Percentiles rank a stretch among this genome's conserved stretches.
phyloP scores from a whole-genome alignment of 2,797 vertebrate species.

The Iguana delicatissima region DNA sequence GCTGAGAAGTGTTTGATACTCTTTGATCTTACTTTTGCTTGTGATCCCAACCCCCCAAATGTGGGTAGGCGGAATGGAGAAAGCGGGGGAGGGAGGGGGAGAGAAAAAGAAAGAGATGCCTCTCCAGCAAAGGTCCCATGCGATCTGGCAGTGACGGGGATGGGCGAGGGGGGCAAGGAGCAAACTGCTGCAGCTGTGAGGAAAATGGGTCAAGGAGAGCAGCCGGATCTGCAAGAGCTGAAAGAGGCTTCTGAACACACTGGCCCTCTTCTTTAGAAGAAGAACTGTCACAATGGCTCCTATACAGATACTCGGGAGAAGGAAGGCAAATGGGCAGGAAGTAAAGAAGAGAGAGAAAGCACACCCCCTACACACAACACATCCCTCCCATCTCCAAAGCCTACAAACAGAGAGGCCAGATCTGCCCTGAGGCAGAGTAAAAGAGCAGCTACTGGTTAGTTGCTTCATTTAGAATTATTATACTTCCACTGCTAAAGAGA shows the following conservation, averaged over 20 bases:
- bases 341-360: not conserved
- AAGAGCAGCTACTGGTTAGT: not conserved
- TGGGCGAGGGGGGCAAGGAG: not conserved
- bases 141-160: not conserved
- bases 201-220: constrained; percentile 31
- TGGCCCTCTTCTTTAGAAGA: not conserved
- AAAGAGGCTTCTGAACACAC: not conserved
- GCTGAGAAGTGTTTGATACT: too few relatives aligned
- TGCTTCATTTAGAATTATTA: too few relatives aligned
- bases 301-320: not conserved
- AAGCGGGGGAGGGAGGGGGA: not conserved
- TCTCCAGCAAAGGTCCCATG: not conserved
- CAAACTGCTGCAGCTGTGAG: constrained; percentile 11
- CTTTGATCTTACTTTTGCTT: not conserved
- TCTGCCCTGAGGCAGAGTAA: not conserved
- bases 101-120: not conserved
- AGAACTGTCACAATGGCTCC: not conserved
- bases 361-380: too few relatives aligned
- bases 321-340: not conserved
- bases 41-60: too few relatives aligned
- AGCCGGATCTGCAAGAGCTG: constrained; percentile 10
- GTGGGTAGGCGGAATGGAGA: not conserved
- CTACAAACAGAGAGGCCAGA: not conserved
- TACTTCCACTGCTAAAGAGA: too few relatives aligned
- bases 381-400: too few relatives aligned